A percentile compares a stretch with the other conserved stretches of the same genome.
These are phyloP conservation scores for Phataginus tetradactyla DNA, from an alignment of 2,797 vertebrate species.

Conservation along the genomic window DNA sequence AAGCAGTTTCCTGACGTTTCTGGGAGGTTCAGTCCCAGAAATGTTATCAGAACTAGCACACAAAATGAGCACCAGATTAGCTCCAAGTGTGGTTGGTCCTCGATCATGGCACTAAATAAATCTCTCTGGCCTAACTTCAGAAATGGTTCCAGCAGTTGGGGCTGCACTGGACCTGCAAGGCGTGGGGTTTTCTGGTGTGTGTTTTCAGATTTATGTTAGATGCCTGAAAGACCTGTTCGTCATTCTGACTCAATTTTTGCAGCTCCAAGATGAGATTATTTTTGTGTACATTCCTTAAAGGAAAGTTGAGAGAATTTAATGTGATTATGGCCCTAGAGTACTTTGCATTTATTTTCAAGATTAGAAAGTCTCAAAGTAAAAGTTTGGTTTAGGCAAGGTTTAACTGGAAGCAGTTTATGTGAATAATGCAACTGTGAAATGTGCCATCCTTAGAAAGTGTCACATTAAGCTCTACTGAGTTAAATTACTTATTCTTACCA, in stretches of 20 bases:
- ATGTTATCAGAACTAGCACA: neutral
- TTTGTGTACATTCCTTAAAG: neutral
- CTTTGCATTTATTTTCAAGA: neutral
- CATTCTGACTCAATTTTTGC: conserved; percentile 14
- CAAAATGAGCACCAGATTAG: neutral
- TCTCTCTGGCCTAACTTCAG: neutral
- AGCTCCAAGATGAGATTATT: neutral
- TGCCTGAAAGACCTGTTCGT: neutral
- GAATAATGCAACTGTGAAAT: neutral
- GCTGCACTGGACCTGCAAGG: neutral
- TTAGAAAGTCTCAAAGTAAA: neutral
- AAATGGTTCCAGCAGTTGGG: neutral
- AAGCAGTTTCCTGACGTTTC: neutral
- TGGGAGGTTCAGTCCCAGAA: neutral
- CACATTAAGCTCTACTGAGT: neutral
- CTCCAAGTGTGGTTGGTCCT: neutral
- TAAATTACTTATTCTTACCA: neutral
- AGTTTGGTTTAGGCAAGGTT: neutral
- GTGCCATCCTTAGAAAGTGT: neutral
- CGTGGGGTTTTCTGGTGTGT: too few species aligned
- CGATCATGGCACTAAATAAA: neutral
- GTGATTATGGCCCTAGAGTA: neutral
- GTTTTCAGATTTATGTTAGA: neutral
- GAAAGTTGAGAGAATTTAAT: neutral
- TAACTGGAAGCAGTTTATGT: neutral